Evolutionary conservation across 2,888 invertebrate genomes (phyloP).

Genomic region (Nephrotoma appendiculata): DNA sequence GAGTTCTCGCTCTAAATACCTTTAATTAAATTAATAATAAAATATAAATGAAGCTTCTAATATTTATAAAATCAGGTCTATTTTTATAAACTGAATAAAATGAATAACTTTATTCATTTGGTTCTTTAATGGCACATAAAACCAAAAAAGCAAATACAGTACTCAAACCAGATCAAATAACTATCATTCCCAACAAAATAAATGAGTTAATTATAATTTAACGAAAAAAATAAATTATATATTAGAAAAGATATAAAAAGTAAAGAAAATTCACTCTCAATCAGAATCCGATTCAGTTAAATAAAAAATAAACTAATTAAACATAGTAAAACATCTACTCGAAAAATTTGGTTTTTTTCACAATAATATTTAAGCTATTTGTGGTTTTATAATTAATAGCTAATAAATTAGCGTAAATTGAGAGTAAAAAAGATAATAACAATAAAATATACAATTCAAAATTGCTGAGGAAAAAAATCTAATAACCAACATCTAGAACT

Average conservation of each 20-base stretch:
- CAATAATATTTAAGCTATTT: background rate
- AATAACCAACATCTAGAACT: background rate
- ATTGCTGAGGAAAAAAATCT: background rate
- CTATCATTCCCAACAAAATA: background rate
- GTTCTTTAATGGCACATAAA: background rate
- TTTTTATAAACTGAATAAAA: background rate
- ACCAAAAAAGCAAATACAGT: background rate
- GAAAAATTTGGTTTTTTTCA: background rate
- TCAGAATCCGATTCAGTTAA: background rate
- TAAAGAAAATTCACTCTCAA: background rate
- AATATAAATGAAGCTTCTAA: background rate
- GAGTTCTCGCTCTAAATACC: constrained; percentile 88
- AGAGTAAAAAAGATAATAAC: background rate
- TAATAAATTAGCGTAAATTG: background rate
- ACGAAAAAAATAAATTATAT: background rate
- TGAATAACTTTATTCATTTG: background rate
- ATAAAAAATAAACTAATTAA: background rate
- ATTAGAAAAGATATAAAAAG: background rate
- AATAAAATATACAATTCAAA: background rate
- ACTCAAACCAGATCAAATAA: background rate
- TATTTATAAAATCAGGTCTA: background rate
- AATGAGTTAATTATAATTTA: background rate
- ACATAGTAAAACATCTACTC: background rate
- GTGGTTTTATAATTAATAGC: background rate
- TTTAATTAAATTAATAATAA: constrained; percentile 23